Percentiles rank a stretch among this genome's conserved stretches.
phyloP scores from a whole-genome alignment of 2,888 invertebrate species.

The Leptopilina drosophilae region DNA sequence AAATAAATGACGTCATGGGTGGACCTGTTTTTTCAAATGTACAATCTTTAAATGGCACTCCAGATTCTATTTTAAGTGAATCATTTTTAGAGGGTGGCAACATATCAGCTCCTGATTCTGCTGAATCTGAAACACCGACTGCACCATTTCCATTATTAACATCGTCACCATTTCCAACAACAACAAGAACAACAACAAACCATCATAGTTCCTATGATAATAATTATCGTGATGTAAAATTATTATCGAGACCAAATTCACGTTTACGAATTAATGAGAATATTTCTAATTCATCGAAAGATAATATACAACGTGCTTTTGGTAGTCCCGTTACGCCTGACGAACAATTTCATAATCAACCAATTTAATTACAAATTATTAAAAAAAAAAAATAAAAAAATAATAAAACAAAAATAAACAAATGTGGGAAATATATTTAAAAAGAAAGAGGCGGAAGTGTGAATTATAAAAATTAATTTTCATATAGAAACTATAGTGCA shows the following conservation, averaged over 20 bases:
- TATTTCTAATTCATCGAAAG: conserved; percentile 49
- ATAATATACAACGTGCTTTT: conserved; percentile 66
- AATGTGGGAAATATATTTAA: too few relatives aligned
- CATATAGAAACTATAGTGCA: too few relatives aligned
- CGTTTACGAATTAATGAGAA: conserved; percentile 18
- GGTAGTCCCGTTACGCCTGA: conserved; percentile 75
- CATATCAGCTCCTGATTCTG: conserved; percentile 63
- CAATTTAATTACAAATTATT: not conserved
- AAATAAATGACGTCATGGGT: conserved; percentile 53
- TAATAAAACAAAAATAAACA: too few relatives aligned
- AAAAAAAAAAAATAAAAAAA: too few relatives aligned
- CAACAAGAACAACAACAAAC: not conserved
- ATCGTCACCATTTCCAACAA: conserved; percentile 53
- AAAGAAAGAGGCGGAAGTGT: too few relatives aligned
- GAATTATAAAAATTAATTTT: too few relatives aligned
- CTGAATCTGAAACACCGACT: conserved; percentile 64
- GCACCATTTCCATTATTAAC: conserved; percentile 63
- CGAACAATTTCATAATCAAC: conserved; percentile 61
- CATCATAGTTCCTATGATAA: conserved; percentile 26
- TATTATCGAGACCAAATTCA: not conserved
- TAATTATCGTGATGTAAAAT: conserved; percentile 22
- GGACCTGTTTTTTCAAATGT: conserved; percentile 57
- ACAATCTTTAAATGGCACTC: conserved; percentile 64
- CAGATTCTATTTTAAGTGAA: conserved; percentile 67
- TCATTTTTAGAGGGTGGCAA: conserved; percentile 59